These are phyloP conservation scores for Tachypleus tridentatus DNA, from an alignment of 1,140 invertebrate genomes.

Conservation along the genomic window DNA sequence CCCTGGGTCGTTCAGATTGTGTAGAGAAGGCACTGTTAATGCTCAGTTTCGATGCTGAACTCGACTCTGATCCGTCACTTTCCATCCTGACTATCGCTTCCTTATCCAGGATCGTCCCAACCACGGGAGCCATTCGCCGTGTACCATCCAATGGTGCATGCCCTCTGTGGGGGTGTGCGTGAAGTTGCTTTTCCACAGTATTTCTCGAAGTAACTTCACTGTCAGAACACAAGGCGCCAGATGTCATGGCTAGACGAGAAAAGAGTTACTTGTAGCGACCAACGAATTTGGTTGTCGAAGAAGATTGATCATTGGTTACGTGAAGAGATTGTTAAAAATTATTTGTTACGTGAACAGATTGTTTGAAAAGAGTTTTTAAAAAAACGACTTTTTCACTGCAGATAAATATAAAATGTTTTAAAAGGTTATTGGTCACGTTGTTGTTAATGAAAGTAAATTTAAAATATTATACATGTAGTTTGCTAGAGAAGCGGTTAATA, in stretches of 20 bases:
- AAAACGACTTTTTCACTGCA: no score
- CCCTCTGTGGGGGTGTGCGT: constrained; percentile 11
- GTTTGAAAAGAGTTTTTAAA: no score
- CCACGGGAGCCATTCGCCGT: background rate
- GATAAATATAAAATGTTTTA: no score
- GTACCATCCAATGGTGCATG: background rate
- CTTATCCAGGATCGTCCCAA: constrained; percentile 6
- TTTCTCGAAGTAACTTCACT: constrained; percentile 20
- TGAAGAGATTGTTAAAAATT: no score
- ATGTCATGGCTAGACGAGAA: constrained; percentile 1
- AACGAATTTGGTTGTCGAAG: no score
- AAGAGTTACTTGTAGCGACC: no score
- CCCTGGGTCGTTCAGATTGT: constrained; percentile 20
- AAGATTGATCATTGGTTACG: no score
- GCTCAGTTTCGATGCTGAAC: constrained; percentile 23
- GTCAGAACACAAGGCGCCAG: constrained; percentile 21
- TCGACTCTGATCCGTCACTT: constrained; percentile 24
- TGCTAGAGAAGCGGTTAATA: no score
- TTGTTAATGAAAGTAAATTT: no score
- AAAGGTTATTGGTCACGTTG: no score
- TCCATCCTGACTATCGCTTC: constrained; percentile 9
- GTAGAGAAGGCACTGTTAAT: constrained; percentile 23
- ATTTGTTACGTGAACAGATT: no score
- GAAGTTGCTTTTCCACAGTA: constrained; percentile 13
- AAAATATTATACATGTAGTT: no score